These are phyloP conservation scores for Pygoscelis antarcticus DNA, from an alignment of 2,113 vertebrate species.

Conservation along the genomic window DNA sequence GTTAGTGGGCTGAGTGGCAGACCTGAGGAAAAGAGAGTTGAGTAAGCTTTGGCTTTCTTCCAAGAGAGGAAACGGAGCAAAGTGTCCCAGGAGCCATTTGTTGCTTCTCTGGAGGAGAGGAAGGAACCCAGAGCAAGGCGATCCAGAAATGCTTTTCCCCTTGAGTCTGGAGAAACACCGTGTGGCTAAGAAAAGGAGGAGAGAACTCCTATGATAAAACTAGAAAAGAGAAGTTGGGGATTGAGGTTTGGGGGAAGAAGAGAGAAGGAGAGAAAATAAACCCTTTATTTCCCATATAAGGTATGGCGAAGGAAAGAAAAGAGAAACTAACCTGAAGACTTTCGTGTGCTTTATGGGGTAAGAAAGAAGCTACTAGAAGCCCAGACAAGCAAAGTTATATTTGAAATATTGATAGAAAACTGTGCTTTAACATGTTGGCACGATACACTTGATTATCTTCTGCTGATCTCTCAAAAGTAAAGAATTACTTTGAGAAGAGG, in stretches of 20 bases:
- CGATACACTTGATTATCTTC: not conserved
- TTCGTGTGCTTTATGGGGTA: not conserved
- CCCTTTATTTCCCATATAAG: not conserved
- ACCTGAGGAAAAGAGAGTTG: conserved; percentile 22
- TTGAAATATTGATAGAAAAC: not conserved
- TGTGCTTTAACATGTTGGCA: not conserved
- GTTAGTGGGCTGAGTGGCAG: conserved; percentile 37
- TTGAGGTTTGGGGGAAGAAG: not conserved
- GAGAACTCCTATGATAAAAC: not conserved
- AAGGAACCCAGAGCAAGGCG: not conserved
- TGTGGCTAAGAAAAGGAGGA: not conserved
- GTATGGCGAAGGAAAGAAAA: not conserved
- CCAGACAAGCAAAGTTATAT: not conserved
- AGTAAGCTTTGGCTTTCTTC: conserved; percentile 16
- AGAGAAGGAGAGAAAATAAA: not conserved
- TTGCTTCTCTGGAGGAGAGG: not conserved
- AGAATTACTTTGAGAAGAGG: not conserved
- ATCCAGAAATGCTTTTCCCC: not conserved
- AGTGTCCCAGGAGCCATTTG: not conserved
- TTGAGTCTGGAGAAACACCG: not conserved
- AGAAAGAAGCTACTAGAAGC: not conserved
- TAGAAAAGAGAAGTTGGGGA: not conserved
- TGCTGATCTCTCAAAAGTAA: not conserved
- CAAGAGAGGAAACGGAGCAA: conserved; percentile 3
- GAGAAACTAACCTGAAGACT: conserved; percentile 14